Conservation (phyloP, 2,113 vertebrate genomes). For the Cephalopterus ornatus region DNA sequence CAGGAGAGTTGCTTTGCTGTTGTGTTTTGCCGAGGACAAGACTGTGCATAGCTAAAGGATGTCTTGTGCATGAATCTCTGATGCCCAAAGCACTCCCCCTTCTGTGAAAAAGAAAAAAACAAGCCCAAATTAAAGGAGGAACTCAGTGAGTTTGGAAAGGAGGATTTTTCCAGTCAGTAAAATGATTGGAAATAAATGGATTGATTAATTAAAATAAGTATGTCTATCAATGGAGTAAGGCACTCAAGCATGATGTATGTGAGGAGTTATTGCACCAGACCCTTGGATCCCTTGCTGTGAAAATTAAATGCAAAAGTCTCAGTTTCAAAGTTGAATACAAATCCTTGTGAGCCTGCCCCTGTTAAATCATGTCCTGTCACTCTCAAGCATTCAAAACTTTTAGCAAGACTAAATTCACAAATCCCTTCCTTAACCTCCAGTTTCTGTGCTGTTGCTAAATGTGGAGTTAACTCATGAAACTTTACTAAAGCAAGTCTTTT, state of each 20-base stretch:
- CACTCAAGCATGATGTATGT: neutral
- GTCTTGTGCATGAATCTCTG: neutral
- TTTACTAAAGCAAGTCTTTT: neutral
- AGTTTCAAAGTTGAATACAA: constrained; percentile 17
- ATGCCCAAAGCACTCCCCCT: neutral
- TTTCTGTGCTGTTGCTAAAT: neutral
- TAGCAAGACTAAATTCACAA: neutral
- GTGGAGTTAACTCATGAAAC: neutral
- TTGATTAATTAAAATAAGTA: constrained; percentile 5
- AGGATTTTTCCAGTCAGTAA: neutral
- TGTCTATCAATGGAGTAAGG: neutral
- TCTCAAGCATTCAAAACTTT: neutral
- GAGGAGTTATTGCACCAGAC: neutral
- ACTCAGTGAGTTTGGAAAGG: neutral
- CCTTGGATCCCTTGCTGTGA: neutral
- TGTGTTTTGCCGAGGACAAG: neutral
- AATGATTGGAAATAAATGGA: neutral
- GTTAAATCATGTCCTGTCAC: neutral
- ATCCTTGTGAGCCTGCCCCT: neutral
- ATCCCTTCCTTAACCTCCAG: neutral
- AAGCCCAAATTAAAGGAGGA: neutral
- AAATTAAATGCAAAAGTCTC: neutral
- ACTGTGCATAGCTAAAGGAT: neutral
- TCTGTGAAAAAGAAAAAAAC: neutral
- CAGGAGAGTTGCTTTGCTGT: neutral